A percentile compares a stretch with the other conserved stretches of the same genome.
Evolutionary conservation across 2,888 invertebrate species (phyloP).

Genomic region (Dryococelus australis): DNA sequence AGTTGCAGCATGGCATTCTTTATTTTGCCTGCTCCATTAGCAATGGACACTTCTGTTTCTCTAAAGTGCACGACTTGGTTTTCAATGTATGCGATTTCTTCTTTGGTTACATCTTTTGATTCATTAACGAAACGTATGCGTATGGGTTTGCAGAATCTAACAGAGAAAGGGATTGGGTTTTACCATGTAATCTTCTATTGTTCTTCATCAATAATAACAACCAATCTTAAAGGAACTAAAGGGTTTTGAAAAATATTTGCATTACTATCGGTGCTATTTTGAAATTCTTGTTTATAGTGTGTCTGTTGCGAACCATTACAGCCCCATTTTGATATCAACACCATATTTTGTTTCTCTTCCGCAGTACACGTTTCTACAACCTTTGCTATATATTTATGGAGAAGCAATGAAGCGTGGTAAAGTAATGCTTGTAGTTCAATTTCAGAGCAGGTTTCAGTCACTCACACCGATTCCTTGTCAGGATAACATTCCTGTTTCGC

Average conservation of each 20-base stretch:
- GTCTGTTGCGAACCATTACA: not conserved
- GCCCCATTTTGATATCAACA: not conserved
- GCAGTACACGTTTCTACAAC: not conserved
- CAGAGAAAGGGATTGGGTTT: not conserved
- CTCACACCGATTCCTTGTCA: not conserved
- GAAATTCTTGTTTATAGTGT: not conserved
- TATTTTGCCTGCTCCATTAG: not conserved
- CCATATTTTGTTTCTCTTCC: not conserved
- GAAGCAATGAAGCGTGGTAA: no score
- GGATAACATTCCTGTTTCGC: slow-evolving; percentile 1
- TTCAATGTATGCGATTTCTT: not conserved
- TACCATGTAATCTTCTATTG: not conserved
- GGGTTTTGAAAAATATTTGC: not conserved
- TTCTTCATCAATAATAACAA: not conserved
- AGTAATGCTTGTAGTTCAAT: not conserved
- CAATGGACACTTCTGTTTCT: not conserved
- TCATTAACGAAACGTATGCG: not conserved
- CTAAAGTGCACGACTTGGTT: not conserved
- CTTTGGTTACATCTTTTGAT: not conserved
- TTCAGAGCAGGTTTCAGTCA: not conserved
- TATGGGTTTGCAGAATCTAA: not conserved
- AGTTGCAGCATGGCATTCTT: not conserved
- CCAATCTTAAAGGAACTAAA: not conserved
- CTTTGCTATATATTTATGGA: not conserved
- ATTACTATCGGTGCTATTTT: not conserved